Evolutionary conservation across 2,797 vertebrate species (phyloP), one percentile per base, ranked within the genome.

Genomic region (Craterocephalus amniculus): DNA sequence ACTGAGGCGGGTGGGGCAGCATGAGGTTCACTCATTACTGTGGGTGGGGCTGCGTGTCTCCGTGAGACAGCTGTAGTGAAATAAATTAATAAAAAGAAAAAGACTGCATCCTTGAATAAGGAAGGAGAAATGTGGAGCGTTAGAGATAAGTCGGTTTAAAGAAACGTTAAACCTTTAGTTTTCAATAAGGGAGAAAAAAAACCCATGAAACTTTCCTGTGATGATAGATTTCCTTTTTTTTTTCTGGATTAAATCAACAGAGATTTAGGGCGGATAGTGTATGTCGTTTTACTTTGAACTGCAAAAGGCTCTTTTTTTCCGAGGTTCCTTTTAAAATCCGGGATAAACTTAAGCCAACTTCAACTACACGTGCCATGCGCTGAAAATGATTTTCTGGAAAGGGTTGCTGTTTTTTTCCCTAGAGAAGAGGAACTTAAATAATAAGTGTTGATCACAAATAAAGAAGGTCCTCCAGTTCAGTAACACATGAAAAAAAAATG

Each of bases 1-100:
- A 60, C 80, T 16, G 71, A 69, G 56, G 75, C 83, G 92, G 92
- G 92, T 90, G 91, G 87, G 88, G 85, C 87, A 74, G 84, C 63
- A 67, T 87, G 87, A 89, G 89, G 79, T 90, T 92, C 87, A 79
- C 86, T 92, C 90, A 93, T 93, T 92, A 90, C 89, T 71, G 52
- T 86, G 91, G 92, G 92, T 90, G 88, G 86, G 83, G 87, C 81
- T 34, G 69, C 67, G 63, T 80, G 82, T 68, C 65, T 82, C 58
- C 78, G 72, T 24, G 64, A 67, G 74, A 58, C 65, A 52, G 59
- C 14, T 59, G 57, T 62, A 70, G 56, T 62, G 67, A 74, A 56
- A 65, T 70, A 45, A 0, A 34, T 51, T 12, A 32, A 52, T 52
- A 56, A 1, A 43, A 52, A 35, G 20, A 59, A 61, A 57, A 56